These are phyloP conservation scores for Leptinotarsa rubiginosa DNA, from an alignment of 2,888 invertebrate genomes.

Conservation along the genomic window DNA sequence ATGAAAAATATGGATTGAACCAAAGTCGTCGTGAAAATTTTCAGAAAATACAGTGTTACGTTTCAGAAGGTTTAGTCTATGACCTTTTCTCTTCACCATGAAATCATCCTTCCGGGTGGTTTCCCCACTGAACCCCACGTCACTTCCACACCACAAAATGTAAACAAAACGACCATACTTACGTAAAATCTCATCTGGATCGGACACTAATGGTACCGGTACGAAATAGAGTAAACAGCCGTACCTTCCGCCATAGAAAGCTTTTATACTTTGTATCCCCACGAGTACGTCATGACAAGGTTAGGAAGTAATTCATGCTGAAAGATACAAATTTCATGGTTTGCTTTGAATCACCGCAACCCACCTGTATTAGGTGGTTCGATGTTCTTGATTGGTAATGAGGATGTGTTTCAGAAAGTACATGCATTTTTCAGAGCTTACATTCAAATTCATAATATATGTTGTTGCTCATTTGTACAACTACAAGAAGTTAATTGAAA, in stretches of 20 bases:
- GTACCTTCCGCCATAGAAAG: slow-evolving; percentile 52
- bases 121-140: slow-evolving; percentile 4
- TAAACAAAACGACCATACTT: slow-evolving; percentile 51
- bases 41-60: too few species aligned
- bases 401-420: background rate
- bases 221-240: slow-evolving; percentile 59
- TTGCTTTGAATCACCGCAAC: background rate
- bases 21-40: too few species aligned
- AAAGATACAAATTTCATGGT: slow-evolving; percentile 11
- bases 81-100: background rate
- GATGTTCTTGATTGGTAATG: background rate
- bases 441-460: too few species aligned
- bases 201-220: slow-evolving; percentile 46
- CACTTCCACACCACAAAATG: slow-evolving; percentile 28
- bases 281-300: slow-evolving; percentile 54
- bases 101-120: background rate
- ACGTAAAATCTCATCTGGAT: slow-evolving; percentile 56
- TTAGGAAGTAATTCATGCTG: slow-evolving; percentile 39
- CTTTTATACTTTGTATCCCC: slow-evolving; percentile 60
- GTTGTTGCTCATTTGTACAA: too few species aligned
- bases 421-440: background rate
- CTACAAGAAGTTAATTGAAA: background rate
- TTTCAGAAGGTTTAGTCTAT: too few species aligned
- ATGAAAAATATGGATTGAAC: too few species aligned
- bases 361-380: background rate